Evolutionary conservation across 1,140 invertebrate genomes (phyloP), one percentile per base, ranked within the genome.

Genomic region (Saccostrea echinata): DNA sequence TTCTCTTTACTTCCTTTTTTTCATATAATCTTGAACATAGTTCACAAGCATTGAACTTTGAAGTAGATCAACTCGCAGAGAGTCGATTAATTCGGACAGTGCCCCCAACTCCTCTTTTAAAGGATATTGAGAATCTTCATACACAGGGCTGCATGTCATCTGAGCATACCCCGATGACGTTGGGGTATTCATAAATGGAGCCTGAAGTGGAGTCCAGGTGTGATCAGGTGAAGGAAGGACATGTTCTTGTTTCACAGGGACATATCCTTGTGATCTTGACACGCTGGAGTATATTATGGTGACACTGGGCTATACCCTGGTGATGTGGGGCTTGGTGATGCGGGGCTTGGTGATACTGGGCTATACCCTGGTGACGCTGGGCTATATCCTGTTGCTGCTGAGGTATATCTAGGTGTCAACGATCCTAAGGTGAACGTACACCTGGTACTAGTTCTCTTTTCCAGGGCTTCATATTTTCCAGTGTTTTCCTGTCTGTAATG

Each of bases 11-110:
- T 81, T 81, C 80, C 18, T 16, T 35, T 81, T 81, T 82, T 82
- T 43, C 8, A 82, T 8, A 33, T 82, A 82, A 52, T 82, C 35
- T 82, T 82, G 80, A 3, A 82, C 27, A 52, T 24, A 82, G 30
- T 82, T 82, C 27, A 82, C 80, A 18, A 82, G 21, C 80, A 82
- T 82, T 3, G 80, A 82, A 52, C 6, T 82, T 52, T 82, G 80
- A 24, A 82, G 27, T 21, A 82, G 51, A n/a, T 82, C 80, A 35
- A 82, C 80, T 82, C 80, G 13, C 33, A 82, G 16, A 43, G 80
- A 82, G 80, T 82, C 80, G 16, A 43, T 16, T 21, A 3, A 52
- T 82, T 82, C 80, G 33, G 21, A 52, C 27, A 82, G 80, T 27
- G 80, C 80, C 16, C 30, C 18, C 51, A 82, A 21, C 51, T 43